Conservation (phyloP, 1,140 invertebrate genomes). For the Lethrus apterus region DNA sequence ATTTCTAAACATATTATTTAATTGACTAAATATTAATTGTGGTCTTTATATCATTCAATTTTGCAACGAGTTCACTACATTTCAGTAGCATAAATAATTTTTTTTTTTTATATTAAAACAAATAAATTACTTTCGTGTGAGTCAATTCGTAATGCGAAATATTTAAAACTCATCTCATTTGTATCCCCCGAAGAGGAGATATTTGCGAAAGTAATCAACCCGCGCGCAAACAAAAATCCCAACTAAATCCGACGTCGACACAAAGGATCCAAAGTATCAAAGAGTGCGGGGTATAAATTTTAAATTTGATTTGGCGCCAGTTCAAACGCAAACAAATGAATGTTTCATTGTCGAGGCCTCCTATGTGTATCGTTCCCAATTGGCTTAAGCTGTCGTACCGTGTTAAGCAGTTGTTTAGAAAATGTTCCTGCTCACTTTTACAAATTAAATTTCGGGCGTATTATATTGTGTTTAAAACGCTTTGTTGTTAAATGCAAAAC, state of each 20-base stretch:
- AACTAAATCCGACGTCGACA: constrained; percentile 29
- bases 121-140: too few species aligned
- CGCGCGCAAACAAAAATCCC: constrained; percentile 33
- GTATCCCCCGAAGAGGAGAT: constrained; percentile 27
- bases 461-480: too few species aligned
- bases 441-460: constrained; percentile 18
- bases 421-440: constrained; percentile 15
- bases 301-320: constrained; percentile 35
- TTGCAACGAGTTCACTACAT: too few species aligned
- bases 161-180: constrained; percentile 12
- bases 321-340: constrained; percentile 35
- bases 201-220: constrained; percentile 35
- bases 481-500: too few species aligned
- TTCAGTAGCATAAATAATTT: too few species aligned
- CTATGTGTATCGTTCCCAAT: constrained; percentile 32
- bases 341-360: constrained; percentile 27
- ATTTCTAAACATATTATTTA: too few species aligned
- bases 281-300: constrained; percentile 36
- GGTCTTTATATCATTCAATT: too few species aligned
- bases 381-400: constrained; percentile 33
- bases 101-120: too few species aligned
- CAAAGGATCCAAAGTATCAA: constrained; percentile 35
- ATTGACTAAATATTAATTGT: too few species aligned
- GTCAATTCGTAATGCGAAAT: too few species aligned
- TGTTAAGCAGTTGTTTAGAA: constrained; percentile 11